Percentiles rank a stretch among this genome's conserved stretches.
These are phyloP conservation scores for Chionis minor DNA, from an alignment of 2,113 vertebrate species.

Conservation along the genomic window DNA sequence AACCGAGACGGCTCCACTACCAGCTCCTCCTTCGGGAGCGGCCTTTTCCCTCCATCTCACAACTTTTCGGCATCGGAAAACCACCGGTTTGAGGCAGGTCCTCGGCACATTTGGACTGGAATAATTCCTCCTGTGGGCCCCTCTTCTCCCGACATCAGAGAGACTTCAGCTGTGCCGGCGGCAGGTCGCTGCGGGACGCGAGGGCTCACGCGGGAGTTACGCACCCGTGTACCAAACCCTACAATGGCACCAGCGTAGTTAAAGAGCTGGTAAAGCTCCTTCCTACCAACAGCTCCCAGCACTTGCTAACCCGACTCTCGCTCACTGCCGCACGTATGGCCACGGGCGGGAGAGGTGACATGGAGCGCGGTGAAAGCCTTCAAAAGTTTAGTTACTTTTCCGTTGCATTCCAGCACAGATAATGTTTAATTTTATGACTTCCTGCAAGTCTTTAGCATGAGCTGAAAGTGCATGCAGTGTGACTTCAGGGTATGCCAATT, in stretches of 20 bases:
- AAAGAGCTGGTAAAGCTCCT: background rate
- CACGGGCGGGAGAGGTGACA: background rate
- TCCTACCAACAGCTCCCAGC: background rate
- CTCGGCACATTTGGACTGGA: background rate
- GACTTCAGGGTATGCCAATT: conserved; percentile 69
- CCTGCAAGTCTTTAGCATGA: conserved; percentile 69
- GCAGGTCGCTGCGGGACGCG: background rate
- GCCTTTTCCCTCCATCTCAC: background rate
- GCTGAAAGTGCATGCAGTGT: conserved; percentile 44
- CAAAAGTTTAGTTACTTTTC: conserved; percentile 28
- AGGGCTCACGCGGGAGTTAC: background rate
- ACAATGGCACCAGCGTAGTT: background rate
- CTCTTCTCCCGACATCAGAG: background rate
- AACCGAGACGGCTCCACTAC: background rate
- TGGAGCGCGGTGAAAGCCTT: background rate
- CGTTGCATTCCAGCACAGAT: conserved; percentile 56
- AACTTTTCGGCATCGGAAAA: background rate
- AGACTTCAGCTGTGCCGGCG: accelerated
- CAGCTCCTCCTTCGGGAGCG: conserved; percentile 31
- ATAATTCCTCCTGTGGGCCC: background rate
- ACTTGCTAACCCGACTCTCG: background rate
- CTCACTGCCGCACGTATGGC: accelerated
- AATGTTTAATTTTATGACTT: conserved; percentile 73
- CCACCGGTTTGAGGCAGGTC: background rate
- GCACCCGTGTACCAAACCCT: background rate